Evolutionary conservation across 2,113 vertebrate genomes (phyloP), one percentile per base, ranked within the genome.

Genomic region (Hyaena hyaena): DNA sequence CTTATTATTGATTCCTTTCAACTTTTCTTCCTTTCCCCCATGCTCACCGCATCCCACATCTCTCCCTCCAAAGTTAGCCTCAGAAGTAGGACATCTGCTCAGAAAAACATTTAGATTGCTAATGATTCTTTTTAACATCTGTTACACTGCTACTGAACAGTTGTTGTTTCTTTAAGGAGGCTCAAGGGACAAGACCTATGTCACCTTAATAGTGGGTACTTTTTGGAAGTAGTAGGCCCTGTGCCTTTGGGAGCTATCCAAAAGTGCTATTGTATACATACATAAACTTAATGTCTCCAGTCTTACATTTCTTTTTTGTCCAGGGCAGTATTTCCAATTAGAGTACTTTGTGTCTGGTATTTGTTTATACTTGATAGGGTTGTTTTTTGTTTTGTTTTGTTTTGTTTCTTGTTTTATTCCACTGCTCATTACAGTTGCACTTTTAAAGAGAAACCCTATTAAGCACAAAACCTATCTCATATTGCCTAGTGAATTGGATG

Each of bases 41-140:
- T 86, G 93, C 81, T 97, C n/a, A 79, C 33, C 88, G 24, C 55
- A 73, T 93, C 73, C 69, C 39, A 69, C 31, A 33, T 96, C 81
- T 45, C 82, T 97, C 66, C 95, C 66, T 95, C 50, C 79, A 97
- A 98, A 98, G 97, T 99, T 98, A 98, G 93, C 95, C 92, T 82
- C 74, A 98, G 97, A 98, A 98, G 98, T 96, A 76, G 97, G 98
- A 97, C 98, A 99, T 99, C 98, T 99, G 98, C 96, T 98, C 98
- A 95, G 86, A 98, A 94, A 98, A 98, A 98, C 97, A 98, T 98
- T 99, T 98, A 98, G 95, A 98, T 93, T 98, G 98, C 98, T 98
- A 99, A 98, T 98, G 98, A 98, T 98, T 98, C 98, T 97, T 98
- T 97, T 98, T 95, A 99, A 98, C 98, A 99, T 98, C 98, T 99